Conservation (phyloP, 2,113 vertebrate genomes). For the Sinosuthora webbiana region DNA sequence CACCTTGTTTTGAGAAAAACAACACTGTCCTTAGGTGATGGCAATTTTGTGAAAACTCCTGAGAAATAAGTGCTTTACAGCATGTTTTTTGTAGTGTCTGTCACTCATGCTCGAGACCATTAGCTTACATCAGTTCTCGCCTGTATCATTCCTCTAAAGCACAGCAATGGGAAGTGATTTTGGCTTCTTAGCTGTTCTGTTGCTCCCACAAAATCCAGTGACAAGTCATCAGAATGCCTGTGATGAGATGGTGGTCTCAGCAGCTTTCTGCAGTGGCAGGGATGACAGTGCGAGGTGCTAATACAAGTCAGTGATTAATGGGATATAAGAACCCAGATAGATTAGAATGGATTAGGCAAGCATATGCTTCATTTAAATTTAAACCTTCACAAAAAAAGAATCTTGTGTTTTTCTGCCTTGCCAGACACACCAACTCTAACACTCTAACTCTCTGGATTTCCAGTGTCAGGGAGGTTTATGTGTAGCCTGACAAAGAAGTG, state of each 20-base stretch:
- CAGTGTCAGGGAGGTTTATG: not conserved
- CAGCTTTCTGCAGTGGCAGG: not conserved
- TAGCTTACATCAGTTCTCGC: not conserved
- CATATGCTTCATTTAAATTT: slow-evolving; percentile 5
- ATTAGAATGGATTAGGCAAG: slow-evolving; percentile 42
- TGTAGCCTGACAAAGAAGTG: not conserved
- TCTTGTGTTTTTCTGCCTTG: not conserved
- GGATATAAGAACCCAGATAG: slow-evolving; percentile 24
- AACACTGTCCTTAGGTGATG: not conserved
- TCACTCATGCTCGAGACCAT: not conserved
- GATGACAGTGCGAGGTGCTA: slow-evolving; percentile 16
- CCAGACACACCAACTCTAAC: not conserved
- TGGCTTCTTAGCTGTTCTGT: slow-evolving; percentile 6
- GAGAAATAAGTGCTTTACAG: not conserved
- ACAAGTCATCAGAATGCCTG: slow-evolving; percentile 58
- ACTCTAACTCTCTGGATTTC: not conserved
- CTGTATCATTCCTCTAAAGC: not conserved
- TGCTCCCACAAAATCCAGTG: slow-evolving; percentile 34
- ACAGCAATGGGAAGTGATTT: not conserved
- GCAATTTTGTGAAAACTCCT: not conserved
- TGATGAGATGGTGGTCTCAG: slow-evolving; percentile 19
- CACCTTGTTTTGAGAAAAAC: not conserved
- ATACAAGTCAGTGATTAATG: slow-evolving; percentile 53
- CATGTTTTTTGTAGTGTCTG: not conserved
- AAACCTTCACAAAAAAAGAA: not conserved